phyloP scores from a whole-genome alignment of 1,140 invertebrate genomes.

The Drosophila triauraria region DNA sequence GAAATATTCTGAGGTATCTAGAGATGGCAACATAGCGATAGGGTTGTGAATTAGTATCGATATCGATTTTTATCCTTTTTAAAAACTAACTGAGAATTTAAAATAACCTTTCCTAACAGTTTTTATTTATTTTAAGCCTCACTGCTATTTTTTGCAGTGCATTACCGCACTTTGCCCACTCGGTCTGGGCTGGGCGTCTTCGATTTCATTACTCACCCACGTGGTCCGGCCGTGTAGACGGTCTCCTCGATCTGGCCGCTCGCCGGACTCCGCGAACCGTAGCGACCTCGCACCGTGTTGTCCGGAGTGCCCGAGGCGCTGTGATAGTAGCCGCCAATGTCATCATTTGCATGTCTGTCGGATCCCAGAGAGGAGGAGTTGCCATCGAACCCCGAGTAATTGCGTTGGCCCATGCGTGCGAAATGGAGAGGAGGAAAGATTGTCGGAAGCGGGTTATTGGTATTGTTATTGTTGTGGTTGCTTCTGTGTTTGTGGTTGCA shows the following conservation, averaged over 20 bases:
- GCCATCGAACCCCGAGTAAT: slow-evolving; percentile 58
- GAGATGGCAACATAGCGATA: not conserved
- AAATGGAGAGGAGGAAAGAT: slow-evolving; percentile 28
- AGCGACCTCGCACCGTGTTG: slow-evolving; percentile 88
- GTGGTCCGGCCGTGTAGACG: slow-evolving; percentile 90
- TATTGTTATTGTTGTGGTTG: slow-evolving; percentile 5
- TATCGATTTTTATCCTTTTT: not conserved
- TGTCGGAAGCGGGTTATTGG: slow-evolving; percentile 53
- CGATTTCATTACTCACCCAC: slow-evolving; percentile 86
- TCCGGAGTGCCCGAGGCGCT: slow-evolving; percentile 87
- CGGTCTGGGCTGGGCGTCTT: slow-evolving; percentile 23
- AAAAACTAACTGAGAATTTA: not conserved
- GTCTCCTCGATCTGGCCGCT: slow-evolving; percentile 89
- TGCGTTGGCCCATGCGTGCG: slow-evolving; percentile 62
- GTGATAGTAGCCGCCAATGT: slow-evolving; percentile 88
- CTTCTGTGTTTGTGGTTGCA: slow-evolving; percentile 46
- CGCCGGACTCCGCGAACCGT: slow-evolving; percentile 88
- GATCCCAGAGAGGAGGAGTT: slow-evolving; percentile 6
- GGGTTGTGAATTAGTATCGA: not conserved
- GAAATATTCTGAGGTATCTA: not conserved
- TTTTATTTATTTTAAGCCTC: too few relatives aligned
- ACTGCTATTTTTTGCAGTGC: slow-evolving; percentile 3
- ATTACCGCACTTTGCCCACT: slow-evolving; percentile 39
- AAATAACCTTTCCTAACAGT: too few relatives aligned
- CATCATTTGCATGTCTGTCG: slow-evolving; percentile 88